Evolutionary conservation across 1,140 invertebrate genomes (phyloP), one percentile per base, ranked within the genome.

Genomic region (Pectinophora gossypiella): DNA sequence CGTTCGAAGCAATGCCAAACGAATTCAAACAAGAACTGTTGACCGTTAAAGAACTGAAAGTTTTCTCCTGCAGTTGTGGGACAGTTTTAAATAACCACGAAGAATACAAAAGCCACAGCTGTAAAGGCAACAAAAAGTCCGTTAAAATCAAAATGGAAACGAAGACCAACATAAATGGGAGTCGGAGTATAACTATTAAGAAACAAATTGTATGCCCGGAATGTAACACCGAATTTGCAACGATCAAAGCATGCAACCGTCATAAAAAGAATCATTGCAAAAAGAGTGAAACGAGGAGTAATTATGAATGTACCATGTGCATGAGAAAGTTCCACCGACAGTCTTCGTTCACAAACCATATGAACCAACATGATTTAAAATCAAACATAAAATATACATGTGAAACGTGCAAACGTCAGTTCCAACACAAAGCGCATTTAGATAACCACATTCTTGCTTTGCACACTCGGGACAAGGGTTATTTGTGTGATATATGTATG

Each of bases 241-340:
- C 58, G 1, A n/a, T 55, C 54, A 46, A 40, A 43, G 38, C 22
- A 19, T 27, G 47, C 13, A 54, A 59, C 18, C 15, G 44, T 20
- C 54, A 68, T 32, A 53, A 45, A 61, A 35, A 52, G 6, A 51
- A 62, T 46, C 53, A 61, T 38, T 60, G 50, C 44, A 48, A 63
- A 32, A 52, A 53, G 43, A 35, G 40, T 12, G 42, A 48, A 47
- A 35, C 19, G 4, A 47, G 45, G 0, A 53, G 65, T 46, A 60
- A 54, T 18, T 88, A 69, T 22, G 72, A 82, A 22, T 90, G 90
- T 55, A 63, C 79, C 0, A 50, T 87, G 19, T 90, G 89, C 44
- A 73, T 77, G 56, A 73, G 88, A 13, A 85, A 80, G 38, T 90
- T 89, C 59, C 68, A 66, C 10, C 77, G 73, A 22, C 73, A 82